These are phyloP conservation scores for Urocitellus parryii DNA, from an alignment of 2,113 vertebrate genomes.

Conservation along the genomic window DNA sequence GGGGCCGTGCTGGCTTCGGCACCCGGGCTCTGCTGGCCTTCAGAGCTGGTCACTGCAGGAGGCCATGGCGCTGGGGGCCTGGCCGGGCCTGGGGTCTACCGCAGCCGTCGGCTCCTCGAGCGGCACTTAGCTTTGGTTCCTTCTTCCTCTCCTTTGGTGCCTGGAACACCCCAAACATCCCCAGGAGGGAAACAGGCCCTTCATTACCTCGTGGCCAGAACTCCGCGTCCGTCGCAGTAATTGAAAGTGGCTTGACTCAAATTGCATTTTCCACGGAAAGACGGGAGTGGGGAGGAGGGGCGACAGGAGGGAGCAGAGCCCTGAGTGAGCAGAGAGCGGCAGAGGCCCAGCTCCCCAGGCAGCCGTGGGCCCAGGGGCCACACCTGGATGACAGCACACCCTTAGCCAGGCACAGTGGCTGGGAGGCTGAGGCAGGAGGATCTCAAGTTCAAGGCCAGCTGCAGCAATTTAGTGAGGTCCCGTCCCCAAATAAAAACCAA, in stretches of 20 bases:
- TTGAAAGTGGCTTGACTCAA: conserved; percentile 73
- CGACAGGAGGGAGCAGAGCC: rapidly evolving
- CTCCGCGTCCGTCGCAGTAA: neutral
- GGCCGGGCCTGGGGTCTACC: rapidly evolving
- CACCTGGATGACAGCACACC: too few relatives aligned
- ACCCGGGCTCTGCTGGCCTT: too few relatives aligned
- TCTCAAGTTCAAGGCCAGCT: too few relatives aligned
- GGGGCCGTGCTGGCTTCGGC: too few relatives aligned
- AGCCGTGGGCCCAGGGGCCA: neutral
- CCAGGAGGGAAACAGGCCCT: neutral
- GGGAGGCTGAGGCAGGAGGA: too few relatives aligned
- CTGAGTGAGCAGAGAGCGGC: neutral
- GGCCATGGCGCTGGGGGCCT: too few relatives aligned
- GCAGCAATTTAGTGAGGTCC: too few relatives aligned
- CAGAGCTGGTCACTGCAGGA: too few relatives aligned
- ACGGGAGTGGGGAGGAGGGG: neutral
- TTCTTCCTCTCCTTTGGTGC: neutral
- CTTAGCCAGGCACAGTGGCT: neutral
- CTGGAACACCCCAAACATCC: conserved; percentile 55
- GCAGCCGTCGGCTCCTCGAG: neutral
- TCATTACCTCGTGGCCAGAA: neutral
- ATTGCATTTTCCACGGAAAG: conserved; percentile 62
- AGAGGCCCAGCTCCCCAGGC: neutral
- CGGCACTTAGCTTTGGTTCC: neutral
- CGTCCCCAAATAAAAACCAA: too few relatives aligned